Evolutionary conservation across 2,113 vertebrate genomes (phyloP), one percentile per base, ranked within the genome.

Genomic region (Setophaga coronata): DNA sequence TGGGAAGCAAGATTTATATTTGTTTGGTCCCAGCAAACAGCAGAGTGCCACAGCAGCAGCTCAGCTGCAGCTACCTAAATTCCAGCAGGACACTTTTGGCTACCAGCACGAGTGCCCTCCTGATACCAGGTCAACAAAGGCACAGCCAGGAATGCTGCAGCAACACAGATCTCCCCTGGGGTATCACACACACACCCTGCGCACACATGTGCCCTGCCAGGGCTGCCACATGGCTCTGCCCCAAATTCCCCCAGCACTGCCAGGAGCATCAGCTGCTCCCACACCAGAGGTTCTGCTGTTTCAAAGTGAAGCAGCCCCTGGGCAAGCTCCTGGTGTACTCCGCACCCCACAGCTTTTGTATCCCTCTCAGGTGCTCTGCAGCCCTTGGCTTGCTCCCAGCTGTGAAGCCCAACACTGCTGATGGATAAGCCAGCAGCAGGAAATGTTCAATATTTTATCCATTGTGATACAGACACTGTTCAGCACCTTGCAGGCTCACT

Each of bases 391-490:
- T 1, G 6, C 51, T 61, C 77, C 50, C 4, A 2, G 40, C 48
- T 43, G 77, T 12, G 24, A 90, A 69, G 38, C 33, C 67, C 43
- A 70, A 64, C 20, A 9, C 25, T 16, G 19, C 58, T 57, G 64
- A 31, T 8, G 18, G 48, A 67, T 20, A 14, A 6, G 14, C 31
- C 47, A 86, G 53, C 20, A 58, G 43, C 10, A 29, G 50, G 38
- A 69, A 95, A 47, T 0, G 0, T 40, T 53, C 51, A 38, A 0
- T 45, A 38, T 74, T 83, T 61, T 25, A 87, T 20, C 56, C 61
- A 33, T 0, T 18, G 2, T 4, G 6, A 57, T 12, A 54, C 0
- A 1, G 74, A 62, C 34, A 74, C 60, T 1, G 0, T 10, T 87
- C 50, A 53, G 50, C 25, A 48, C 28, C 6, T 0, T 18, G 28